A percentile compares a stretch with the other conserved stretches of the same genome.
Conservation (phyloP, 1,140 invertebrate genomes). For the Helicoverpa armigera region DNA sequence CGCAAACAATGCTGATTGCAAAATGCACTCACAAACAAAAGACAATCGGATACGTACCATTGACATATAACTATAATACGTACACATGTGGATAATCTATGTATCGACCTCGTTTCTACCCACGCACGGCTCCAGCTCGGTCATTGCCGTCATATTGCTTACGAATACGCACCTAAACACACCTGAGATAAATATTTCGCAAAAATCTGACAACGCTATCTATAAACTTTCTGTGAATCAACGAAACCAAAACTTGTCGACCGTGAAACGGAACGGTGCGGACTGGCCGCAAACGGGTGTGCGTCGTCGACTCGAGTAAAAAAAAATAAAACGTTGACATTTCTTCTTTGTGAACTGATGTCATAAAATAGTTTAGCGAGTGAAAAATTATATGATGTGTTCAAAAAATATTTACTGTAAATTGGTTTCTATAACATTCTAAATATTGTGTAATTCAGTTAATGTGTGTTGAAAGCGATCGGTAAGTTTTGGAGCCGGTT, state of each 20-base stretch:
- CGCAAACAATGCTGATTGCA: slow-evolving; percentile 71
- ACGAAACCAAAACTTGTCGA: slow-evolving; percentile 49
- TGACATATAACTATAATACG: too few relatives aligned
- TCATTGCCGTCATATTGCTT: slow-evolving; percentile 71
- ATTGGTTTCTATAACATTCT: slow-evolving; percentile 32
- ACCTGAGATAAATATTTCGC: slow-evolving; percentile 46
- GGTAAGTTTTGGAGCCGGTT: slow-evolving; percentile 44
- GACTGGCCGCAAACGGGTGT: slow-evolving; percentile 68
- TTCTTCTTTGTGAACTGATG: slow-evolving; percentile 70
- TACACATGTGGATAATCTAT: slow-evolving; percentile 69
- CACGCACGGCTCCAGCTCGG: slow-evolving; percentile 73
- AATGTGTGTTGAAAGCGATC: slow-evolving; percentile 19
- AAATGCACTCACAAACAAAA: slow-evolving; percentile 70
- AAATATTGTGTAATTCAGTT: slow-evolving; percentile 39
- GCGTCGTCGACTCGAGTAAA: slow-evolving; percentile 62
- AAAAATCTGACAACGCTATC: slow-evolving; percentile 29
- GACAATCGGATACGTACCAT: slow-evolving; percentile 70
- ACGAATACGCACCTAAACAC: slow-evolving; percentile 45
- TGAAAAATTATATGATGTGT: slow-evolving; percentile 56
- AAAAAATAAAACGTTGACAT: slow-evolving; percentile 76
- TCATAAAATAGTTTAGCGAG: slow-evolving; percentile 62
- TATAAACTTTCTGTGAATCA: slow-evolving; percentile 25
- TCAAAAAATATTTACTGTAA: slow-evolving; percentile 32
- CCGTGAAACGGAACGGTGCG: slow-evolving; percentile 81
- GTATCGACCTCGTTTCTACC: slow-evolving; percentile 75